Evolutionary conservation across 2,888 invertebrate species (phyloP), one percentile per base, ranked within the genome.

Genomic region (Calephelis perditalis): DNA sequence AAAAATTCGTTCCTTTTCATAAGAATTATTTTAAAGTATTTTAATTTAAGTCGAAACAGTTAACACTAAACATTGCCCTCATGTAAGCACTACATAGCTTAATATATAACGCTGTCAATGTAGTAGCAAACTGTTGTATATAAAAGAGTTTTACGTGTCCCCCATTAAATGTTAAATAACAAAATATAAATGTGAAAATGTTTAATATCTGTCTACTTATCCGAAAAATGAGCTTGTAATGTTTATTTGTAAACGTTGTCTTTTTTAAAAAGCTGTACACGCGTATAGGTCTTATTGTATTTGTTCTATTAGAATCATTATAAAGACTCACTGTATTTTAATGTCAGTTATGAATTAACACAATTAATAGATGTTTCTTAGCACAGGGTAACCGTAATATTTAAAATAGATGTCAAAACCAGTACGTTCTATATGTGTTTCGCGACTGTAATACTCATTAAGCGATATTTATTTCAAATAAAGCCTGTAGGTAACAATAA

Each of bases 321-420:
- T 47, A 49, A 40, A 49, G 15, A 49, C 9, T 49, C 49, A 49
- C 49, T 8, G 12, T 12, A 26, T 49, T 26, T 49, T 15, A 49
- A 12, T 15, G 10, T 12, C 49, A 9, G 49, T 26, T 49, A 15
- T 26, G 7, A 49, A 49, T 12, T 12, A 15, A 49, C 49, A 49
- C 49, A 49, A 26, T 15, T 8, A 49, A 49, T 49, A 49, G 26
- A 49, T 49, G 10, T 49, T 15, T 49, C 49, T 49, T 49, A 49
- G 49, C 49, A 49, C 49, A 49, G 49, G 49, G 49, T 49, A 49
- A 47, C 46, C 12, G 15, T 6, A 9, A 49, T 49, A 26, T 49
- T 49, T 49, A 26, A 49, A 9, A 4, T 47, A 47, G 15, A 26
- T 49, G 26, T 8, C 15, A 8, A 47, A 12, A 5, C 49, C 49